These are phyloP conservation scores for Tenodera sinensis DNA, from an alignment of 2,888 invertebrate species.

Conservation along the genomic window DNA sequence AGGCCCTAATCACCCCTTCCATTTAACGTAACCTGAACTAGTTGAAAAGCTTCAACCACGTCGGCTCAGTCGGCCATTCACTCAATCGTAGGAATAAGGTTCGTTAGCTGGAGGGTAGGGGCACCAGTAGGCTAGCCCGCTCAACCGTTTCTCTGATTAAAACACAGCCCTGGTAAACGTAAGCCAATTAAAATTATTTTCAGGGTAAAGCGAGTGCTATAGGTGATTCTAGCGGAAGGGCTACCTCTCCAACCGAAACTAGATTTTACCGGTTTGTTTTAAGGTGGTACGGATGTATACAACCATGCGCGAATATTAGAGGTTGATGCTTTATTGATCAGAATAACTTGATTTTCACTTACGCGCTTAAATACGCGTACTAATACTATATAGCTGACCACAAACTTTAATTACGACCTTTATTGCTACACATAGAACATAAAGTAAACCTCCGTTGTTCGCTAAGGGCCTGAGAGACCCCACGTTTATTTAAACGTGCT, in stretches of 20 bases:
- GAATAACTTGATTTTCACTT: background rate
- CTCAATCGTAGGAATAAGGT: background rate
- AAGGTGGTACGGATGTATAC: background rate
- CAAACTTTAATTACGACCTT: no score
- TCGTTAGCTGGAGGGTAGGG: background rate
- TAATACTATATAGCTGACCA: no score
- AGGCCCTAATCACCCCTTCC: background rate
- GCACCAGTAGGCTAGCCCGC: background rate
- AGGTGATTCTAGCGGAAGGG: background rate
- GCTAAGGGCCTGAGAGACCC: no score
- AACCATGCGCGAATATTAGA: background rate
- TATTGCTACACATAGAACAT: no score
- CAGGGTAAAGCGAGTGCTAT: background rate
- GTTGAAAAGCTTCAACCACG: background rate
- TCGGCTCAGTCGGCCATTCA: background rate
- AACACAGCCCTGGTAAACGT: background rate
- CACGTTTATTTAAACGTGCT: no score
- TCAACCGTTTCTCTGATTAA: background rate
- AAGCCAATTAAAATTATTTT: background rate
- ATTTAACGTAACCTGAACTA: background rate
- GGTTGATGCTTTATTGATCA: background rate
- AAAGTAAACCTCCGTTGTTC: no score
- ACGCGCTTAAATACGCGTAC: background rate
- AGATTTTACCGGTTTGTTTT: background rate
- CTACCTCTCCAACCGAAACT: background rate